phyloP scores from a whole-genome alignment of 2,113 vertebrate genomes.

The Sinosuthora webbiana region DNA sequence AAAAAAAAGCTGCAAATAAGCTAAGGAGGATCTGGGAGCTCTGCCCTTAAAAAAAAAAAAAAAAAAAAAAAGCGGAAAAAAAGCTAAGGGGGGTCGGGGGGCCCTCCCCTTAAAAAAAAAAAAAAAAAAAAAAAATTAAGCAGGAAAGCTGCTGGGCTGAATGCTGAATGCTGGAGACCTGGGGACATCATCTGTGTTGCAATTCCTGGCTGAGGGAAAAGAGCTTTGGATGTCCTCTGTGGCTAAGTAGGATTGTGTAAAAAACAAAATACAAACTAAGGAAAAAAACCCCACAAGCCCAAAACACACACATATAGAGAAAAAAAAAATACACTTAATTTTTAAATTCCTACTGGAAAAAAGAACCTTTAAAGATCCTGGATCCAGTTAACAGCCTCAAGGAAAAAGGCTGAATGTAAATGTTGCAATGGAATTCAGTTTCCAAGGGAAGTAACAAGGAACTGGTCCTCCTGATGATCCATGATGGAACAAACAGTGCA shows the following conservation, averaged over 20 bases:
- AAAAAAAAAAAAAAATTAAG: background rate
- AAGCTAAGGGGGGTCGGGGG: too few relatives aligned
- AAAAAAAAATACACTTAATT: background rate
- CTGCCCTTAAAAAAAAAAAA: background rate
- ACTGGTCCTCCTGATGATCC: background rate
- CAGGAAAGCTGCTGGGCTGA: background rate
- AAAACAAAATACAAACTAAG: background rate
- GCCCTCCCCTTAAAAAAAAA: too few relatives aligned
- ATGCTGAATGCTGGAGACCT: rapidly evolving
- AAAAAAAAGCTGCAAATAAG: background rate
- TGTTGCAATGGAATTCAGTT: background rate
- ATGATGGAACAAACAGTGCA: background rate
- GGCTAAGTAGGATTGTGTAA: background rate
- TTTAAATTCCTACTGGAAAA: background rate
- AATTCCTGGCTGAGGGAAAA: background rate
- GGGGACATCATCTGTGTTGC: background rate
- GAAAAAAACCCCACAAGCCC: background rate
- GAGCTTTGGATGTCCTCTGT: background rate
- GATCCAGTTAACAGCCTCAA: background rate
- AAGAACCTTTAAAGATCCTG: background rate
- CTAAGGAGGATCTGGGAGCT: background rate
- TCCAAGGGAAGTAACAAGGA: background rate
- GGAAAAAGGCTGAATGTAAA: background rate
- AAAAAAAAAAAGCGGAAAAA: background rate
- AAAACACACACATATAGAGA: background rate